These are phyloP conservation scores for Naja naja DNA, from an alignment of 2,113 vertebrate species.

Conservation along the genomic window DNA sequence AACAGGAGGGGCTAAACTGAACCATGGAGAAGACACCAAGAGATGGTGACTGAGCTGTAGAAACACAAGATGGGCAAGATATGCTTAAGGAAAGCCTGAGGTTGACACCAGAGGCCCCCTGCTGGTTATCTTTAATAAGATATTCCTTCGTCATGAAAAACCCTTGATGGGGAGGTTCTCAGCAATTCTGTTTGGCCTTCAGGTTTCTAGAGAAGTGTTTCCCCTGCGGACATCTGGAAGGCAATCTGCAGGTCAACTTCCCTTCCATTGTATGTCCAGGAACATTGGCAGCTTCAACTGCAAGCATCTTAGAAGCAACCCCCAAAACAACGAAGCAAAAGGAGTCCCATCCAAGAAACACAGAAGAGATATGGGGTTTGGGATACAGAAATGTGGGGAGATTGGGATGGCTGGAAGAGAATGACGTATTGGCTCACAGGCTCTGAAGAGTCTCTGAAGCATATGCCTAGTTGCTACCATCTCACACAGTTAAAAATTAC, in stretches of 20 bases:
- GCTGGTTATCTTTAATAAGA: not conserved
- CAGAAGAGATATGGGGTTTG: not conserved
- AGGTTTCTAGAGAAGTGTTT: not conserved
- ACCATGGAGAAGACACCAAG: not conserved
- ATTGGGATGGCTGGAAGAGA: not conserved
- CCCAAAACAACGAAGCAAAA: not conserved
- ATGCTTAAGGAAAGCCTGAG: not conserved
- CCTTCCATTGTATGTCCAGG: not conserved
- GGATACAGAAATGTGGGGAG: not conserved
- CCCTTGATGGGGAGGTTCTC: not conserved
- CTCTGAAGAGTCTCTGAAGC: not conserved
- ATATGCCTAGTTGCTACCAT: not conserved
- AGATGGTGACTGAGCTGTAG: not conserved
- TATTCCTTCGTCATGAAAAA: too few relatives aligned
- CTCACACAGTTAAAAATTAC: not conserved
- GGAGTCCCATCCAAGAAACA: not conserved
- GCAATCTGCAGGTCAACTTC: not conserved
- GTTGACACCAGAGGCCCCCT: not conserved
- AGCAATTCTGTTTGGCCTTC: not conserved
- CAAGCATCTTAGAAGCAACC: not conserved
- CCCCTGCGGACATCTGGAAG: not conserved
- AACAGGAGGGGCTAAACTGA: not conserved
- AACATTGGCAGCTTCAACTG: not conserved
- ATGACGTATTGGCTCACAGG: not conserved
- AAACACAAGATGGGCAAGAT: not conserved